Evolutionary conservation across 2,888 invertebrate species (phyloP).

Genomic region (Acrobasis repandana): DNA sequence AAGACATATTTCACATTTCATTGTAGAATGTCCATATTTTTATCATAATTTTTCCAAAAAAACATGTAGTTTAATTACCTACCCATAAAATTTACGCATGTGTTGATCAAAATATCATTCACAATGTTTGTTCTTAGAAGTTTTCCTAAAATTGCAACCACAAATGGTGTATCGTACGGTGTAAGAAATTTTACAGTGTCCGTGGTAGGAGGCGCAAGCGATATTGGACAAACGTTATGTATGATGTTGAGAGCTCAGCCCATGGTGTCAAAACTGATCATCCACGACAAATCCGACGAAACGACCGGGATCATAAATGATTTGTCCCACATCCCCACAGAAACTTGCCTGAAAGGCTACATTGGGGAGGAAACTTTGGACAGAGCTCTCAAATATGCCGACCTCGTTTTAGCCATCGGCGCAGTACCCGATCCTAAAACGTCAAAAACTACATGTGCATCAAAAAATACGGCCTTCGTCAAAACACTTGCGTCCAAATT

Average conservation of each 20-base stretch:
- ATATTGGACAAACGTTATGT: conserved; percentile 79
- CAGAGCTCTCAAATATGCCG: conserved; percentile 74
- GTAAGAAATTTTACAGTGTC: conserved; percentile 42
- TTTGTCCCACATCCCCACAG: conserved; percentile 24
- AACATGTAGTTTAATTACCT: background rate
- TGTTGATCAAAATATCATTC: conserved; percentile 17
- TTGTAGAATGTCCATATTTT: background rate
- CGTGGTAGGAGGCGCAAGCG: conserved; percentile 69
- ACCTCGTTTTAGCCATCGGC: conserved; percentile 86
- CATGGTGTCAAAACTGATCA: conserved; percentile 79
- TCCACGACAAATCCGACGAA: conserved; percentile 77
- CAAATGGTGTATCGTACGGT: background rate
- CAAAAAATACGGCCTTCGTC: conserved; percentile 65
- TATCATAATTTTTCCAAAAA: background rate
- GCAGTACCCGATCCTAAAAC: conserved; percentile 84
- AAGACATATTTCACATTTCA: background rate
- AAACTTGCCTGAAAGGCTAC: conserved; percentile 50
- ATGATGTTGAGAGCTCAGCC: conserved; percentile 83
- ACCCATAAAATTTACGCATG: background rate
- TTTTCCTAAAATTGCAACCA: conserved; percentile 24
- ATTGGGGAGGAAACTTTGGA: conserved; percentile 53
- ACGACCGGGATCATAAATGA: conserved; percentile 59
- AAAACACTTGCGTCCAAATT: conserved; percentile 52
- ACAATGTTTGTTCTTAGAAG: conserved; percentile 36
- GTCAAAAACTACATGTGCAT: conserved; percentile 84